Base-by-base conservation (phyloP, 1,140 invertebrate genomes). In the Drosophila ironensis region DNA sequence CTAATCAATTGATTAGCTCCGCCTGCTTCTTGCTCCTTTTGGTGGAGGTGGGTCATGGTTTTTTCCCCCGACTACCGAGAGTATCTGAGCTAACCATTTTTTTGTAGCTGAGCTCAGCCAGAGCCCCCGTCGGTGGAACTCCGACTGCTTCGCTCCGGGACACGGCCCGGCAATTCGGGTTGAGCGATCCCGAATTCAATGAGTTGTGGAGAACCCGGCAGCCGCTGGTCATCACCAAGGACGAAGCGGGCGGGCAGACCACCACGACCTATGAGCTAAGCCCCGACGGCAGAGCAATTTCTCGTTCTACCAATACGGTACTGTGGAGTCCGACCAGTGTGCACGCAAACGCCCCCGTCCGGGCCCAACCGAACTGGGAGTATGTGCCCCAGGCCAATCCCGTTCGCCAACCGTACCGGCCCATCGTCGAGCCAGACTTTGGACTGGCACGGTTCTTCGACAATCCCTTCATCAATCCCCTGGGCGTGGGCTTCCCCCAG, bases 41-140 rank as follows among this genome's bases (percentile, higher is more conserved):
- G 2, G n/a, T 57, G 11, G 37, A 57, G 63, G 66, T 69, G 67
- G 51, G 51, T 30, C n/a, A 19, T 24, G 20, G 3, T 3, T 17
- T 22, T n/a, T n/a, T n/a, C n/a, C n/a, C n/a, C n/a, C n/a, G n/a
- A 50, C 8, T 16, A 7, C 1, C 1, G 1, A 14, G 1, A 7
- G 0, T 12, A 4, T 8, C 2, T 4, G 1, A 11, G 6, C 4
- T 30, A n/a, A 46, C 7, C 19, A n/a, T 25, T 25, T 1, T 17
- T 9, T 0, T 17, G 0, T 4, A 59, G 54, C 27, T 59, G 30
- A 35, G 51, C 41, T 33, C 33, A 41, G 25, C 63, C 7, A 38
- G 22, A 28, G 8, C 38, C 17, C 24, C 25, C 9, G 2, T 0
- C 7, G 19, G 0, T 6, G 12, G 40, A 28, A n/a, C n/a, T n/a